Conservation (phyloP, 2,888 invertebrate genomes). For the Anoplius nigerrimus region DNA sequence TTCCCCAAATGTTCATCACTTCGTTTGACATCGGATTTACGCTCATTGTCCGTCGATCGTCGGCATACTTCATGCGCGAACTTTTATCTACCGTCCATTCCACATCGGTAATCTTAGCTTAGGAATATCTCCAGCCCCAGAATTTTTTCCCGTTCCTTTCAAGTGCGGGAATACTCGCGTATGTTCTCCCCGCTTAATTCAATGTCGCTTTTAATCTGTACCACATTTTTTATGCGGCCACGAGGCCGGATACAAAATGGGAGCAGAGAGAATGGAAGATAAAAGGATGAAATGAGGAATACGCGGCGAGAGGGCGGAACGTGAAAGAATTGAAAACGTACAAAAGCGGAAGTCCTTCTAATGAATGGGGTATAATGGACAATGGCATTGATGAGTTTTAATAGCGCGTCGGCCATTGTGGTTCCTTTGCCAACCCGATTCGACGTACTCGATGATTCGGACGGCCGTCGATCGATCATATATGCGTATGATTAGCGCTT, state of each 20-base stretch:
- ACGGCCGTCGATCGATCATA: too few relatives aligned
- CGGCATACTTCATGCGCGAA: too few relatives aligned
- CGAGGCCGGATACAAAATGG: background rate
- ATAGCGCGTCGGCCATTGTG: slow-evolving; percentile 26
- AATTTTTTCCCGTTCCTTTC: too few relatives aligned
- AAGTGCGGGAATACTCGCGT: background rate
- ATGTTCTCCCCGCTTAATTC: slow-evolving; percentile 29
- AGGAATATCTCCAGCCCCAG: too few relatives aligned
- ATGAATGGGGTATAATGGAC: slow-evolving; percentile 45
- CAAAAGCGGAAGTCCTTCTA: slow-evolving; percentile 34
- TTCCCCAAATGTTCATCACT: too few relatives aligned
- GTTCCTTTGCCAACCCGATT: slow-evolving; percentile 8
- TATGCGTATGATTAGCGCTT: too few relatives aligned
- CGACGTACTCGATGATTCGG: too few relatives aligned
- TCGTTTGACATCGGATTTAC: too few relatives aligned
- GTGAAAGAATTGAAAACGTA: slow-evolving; percentile 4
- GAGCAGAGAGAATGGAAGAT: background rate
- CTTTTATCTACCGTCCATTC: too few relatives aligned
- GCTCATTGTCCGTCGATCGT: too few relatives aligned
- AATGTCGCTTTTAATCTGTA: slow-evolving; percentile 17
- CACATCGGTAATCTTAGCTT: too few relatives aligned
- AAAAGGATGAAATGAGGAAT: background rate
- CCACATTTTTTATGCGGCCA: slow-evolving; percentile 22
- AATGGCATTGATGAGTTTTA: slow-evolving; percentile 48
- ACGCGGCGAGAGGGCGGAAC: slow-evolving; percentile 4